Base-by-base conservation (phyloP, 2,888 invertebrate genomes). In the Lasioglossum pauxillum region DNA sequence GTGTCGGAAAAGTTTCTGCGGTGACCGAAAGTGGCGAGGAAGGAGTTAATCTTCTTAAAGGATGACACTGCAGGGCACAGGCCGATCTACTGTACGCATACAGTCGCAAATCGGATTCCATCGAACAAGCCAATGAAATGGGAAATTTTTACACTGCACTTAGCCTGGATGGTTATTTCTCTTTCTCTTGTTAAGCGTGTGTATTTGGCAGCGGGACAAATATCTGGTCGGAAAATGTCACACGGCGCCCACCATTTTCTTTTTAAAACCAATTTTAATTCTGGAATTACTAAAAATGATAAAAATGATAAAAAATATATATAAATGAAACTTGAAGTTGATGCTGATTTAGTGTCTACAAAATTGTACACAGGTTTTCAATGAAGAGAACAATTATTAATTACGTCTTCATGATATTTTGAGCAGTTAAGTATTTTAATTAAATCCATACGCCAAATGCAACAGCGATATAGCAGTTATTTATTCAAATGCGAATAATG, bases 11-110 rank as follows among this genome's bases (percentile, higher is more conserved):
- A 64, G 27, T 64, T 64, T 27, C 27, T 7, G 31, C 60, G 60
- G 60, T 31, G 31, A 31, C 27, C 27, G 60, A 64, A 16, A 31
- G 27, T 64, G 60, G n/a, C 31, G 60, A 31, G 60, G 7, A 64
- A 31, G 60, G 60, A 64, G 60, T 64, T 64, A 64, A 64, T 64
- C 60, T 64, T 64, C 60, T 64, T 64, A 64, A 64, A 64, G 60
- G 60, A 64, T 64, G 60, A 64, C 27, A 64, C 60, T 64, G 27
- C 27, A 5, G 27, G 27, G 31, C 16, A 5, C 16, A 16, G 60
- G 23, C 7, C 60, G 2, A 16, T 60, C 27, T 16, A 27, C 60
- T 31, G 16, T 31, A 16, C 31, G 16, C 27, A 7, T 5, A 27
- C 5, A 64, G 27, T 7, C 16, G 31, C 5, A 64, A 64, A 64